These are phyloP conservation scores for Streptopelia turtur DNA, from an alignment of 2,797 vertebrate species.

Conservation along the genomic window DNA sequence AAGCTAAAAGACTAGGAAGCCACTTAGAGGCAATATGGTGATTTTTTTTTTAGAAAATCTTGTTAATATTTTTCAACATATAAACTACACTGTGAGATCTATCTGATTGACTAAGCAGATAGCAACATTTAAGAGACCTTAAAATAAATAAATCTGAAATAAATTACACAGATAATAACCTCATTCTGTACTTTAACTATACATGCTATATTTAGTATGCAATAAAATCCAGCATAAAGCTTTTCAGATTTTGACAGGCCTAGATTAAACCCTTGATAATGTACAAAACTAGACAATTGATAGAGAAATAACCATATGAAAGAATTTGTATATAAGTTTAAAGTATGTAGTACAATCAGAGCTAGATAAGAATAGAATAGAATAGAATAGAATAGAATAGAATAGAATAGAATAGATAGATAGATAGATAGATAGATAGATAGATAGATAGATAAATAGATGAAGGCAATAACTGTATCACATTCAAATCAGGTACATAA, in stretches of 20 bases:
- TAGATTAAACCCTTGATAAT: neutral
- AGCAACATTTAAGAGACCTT: neutral
- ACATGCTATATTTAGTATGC: neutral
- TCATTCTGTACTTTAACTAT: neutral
- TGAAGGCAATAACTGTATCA: neutral
- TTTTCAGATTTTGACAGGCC: neutral
- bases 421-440: no score
- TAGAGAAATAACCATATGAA: neutral
- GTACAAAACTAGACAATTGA: neutral
- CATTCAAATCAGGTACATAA: neutral
- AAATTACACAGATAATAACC: neutral
- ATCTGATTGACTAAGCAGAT: neutral
- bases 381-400: no score
- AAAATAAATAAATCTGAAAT: neutral
- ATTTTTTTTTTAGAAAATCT: neutral
- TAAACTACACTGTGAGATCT: neutral
- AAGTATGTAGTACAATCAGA: neutral
- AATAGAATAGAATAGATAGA: no score
- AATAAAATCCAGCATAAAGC: neutral
- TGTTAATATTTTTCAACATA: neutral
- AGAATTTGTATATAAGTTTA: neutral
- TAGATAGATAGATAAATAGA: neutral
- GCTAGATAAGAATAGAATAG: neutral
- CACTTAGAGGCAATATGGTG: neutral
- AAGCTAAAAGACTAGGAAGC: neutral